Evolutionary conservation across 2,797 vertebrate species (phyloP).

Genomic region (Sebastes itinus): DNA sequence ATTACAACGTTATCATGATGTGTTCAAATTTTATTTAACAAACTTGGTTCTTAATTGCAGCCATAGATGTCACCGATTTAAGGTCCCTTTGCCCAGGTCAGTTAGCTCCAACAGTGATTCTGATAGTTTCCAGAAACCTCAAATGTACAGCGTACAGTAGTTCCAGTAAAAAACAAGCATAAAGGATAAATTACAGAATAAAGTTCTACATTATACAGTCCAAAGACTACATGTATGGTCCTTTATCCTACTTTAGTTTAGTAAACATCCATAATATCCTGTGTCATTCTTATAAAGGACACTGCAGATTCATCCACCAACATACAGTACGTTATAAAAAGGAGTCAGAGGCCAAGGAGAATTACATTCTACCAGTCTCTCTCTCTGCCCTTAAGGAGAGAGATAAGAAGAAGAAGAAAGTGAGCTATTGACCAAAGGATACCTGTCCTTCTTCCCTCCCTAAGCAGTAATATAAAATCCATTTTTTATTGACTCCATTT

Average conservation of each 20-base stretch:
- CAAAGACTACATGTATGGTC: background rate
- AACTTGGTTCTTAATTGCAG: background rate
- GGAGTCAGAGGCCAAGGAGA: background rate
- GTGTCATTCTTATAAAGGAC: background rate
- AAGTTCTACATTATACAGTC: background rate
- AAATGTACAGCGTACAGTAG: background rate
- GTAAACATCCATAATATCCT: background rate
- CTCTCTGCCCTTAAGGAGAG: background rate
- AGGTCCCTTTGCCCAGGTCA: too few relatives aligned
- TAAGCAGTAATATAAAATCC: background rate
- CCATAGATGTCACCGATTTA: background rate
- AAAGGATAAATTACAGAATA: background rate
- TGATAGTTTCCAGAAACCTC: background rate
- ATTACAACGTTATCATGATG: too few relatives aligned
- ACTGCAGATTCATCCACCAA: background rate
- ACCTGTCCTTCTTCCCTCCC: background rate
- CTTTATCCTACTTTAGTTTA: background rate
- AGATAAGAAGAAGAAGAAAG: conserved; percentile 6
- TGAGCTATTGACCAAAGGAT: background rate
- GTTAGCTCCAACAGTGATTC: too few relatives aligned
- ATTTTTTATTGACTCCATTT: background rate
- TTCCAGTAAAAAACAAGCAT: background rate
- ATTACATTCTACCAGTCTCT: background rate
- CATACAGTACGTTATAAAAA: background rate
- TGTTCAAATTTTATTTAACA: background rate